These are phyloP conservation scores for Campoplex capitator DNA, from an alignment of 2,888 invertebrate genomes.

Conservation along the genomic window DNA sequence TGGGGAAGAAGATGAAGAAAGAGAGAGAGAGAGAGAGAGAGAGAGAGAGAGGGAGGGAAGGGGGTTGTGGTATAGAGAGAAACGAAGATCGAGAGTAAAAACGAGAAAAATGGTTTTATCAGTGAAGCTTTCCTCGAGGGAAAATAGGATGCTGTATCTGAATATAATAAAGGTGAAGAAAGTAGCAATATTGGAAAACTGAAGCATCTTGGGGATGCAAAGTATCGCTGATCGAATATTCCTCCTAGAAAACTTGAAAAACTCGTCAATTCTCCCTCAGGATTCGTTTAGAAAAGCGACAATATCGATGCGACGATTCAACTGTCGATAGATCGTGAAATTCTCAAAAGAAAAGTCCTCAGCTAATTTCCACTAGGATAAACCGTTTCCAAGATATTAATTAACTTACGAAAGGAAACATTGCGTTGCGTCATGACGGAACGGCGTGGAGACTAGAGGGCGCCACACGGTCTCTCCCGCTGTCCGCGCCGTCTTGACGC, in stretches of 20 bases:
- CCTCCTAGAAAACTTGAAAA: not conserved
- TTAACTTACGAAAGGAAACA: not conserved
- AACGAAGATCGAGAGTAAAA: slow-evolving; percentile 38
- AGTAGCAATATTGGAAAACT: slow-evolving; percentile 12
- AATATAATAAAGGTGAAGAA: slow-evolving; percentile 26
- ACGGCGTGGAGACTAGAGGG: not conserved
- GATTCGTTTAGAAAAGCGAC: not conserved
- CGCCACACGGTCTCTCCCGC: not conserved
- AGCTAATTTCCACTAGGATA: not conserved
- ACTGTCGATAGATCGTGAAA: not conserved
- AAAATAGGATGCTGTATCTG: slow-evolving; percentile 23
- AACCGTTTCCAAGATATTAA: not conserved
- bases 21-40: slow-evolving; percentile 23
- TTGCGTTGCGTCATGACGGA: not conserved
- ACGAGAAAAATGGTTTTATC: slow-evolving; percentile 48
- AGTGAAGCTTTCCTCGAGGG: slow-evolving; percentile 18
- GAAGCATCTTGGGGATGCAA: slow-evolving; percentile 8
- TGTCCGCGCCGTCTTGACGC: slow-evolving; percentile 1
- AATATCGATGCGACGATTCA: not conserved
- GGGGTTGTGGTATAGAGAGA: slow-evolving; percentile 9
- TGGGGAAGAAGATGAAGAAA: slow-evolving; percentile 30
- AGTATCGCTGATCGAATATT: not conserved
- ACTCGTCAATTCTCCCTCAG: not conserved
- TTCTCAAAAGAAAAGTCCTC: not conserved
- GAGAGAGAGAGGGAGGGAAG: slow-evolving; percentile 10